Conservation (phyloP, 2,113 vertebrate species). For the Heptranchias perlo region DNA sequence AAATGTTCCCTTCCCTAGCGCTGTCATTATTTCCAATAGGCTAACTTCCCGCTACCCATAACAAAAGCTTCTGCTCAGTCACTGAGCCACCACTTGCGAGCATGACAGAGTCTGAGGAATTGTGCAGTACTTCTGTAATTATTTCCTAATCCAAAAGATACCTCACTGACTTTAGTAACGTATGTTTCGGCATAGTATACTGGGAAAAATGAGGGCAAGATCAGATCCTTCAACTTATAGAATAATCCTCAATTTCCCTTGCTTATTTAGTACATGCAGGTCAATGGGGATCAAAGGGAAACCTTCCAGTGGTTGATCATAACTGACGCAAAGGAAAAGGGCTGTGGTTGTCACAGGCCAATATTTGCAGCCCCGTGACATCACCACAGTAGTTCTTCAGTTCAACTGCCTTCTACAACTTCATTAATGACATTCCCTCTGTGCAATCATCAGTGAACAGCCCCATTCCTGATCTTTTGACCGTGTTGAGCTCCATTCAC, state of each 20-base stretch:
- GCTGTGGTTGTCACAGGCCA: background rate
- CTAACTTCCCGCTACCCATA: too few relatives aligned
- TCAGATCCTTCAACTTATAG: background rate
- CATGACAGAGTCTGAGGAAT: too few relatives aligned
- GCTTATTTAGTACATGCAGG: background rate
- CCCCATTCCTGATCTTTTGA: too few relatives aligned
- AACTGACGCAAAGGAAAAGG: background rate
- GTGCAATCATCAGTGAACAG: too few relatives aligned
- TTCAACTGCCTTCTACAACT: too few relatives aligned
- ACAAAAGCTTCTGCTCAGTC: too few relatives aligned
- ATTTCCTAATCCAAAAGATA: background rate
- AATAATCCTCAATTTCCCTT: background rate
- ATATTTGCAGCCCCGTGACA: background rate
- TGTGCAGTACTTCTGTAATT: background rate
- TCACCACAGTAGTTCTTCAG: background rate
- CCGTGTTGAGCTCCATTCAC: too few relatives aligned
- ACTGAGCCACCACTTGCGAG: too few relatives aligned
- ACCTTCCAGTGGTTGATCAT: background rate
- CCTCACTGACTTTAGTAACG: background rate
- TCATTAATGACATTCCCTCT: too few relatives aligned
- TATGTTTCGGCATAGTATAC: background rate
- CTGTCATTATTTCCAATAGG: background rate
- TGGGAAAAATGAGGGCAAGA: background rate
- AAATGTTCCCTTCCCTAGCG: background rate
- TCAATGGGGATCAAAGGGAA: background rate